These are phyloP conservation scores for Clitarchus hookeri DNA, from an alignment of 2,888 invertebrate species.

Conservation along the genomic window DNA sequence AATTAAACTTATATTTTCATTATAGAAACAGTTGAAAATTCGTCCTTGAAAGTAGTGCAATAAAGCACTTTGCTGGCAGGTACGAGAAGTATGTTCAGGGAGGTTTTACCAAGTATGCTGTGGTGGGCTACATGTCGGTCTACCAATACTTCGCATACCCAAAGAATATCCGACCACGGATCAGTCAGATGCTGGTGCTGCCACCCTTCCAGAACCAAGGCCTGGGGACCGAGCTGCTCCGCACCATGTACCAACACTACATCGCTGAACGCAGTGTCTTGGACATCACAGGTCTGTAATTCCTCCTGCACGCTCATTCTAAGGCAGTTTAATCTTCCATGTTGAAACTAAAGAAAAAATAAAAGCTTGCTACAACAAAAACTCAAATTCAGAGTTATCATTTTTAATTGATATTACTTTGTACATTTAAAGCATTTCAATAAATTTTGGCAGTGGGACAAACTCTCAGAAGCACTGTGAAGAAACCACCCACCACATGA, in stretches of 20 bases:
- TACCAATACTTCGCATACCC: slow-evolving; percentile 97
- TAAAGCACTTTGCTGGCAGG: slow-evolving; percentile 54
- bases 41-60: too few species aligned
- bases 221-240: slow-evolving; percentile 78
- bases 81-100: slow-evolving; percentile 71
- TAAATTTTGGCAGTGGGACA: too few species aligned
- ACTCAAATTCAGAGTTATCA: too few species aligned
- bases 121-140: slow-evolving; percentile 87
- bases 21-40: too few species aligned
- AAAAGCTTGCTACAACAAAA: too few species aligned
- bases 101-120: slow-evolving; percentile 67
- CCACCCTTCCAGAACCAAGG: slow-evolving; percentile 91
- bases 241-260: slow-evolving; percentile 64
- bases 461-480: too few species aligned
- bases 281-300: slow-evolving; percentile 71
- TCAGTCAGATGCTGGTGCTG: slow-evolving; percentile 89
- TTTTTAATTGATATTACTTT: too few species aligned
- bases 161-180: slow-evolving; percentile 80
- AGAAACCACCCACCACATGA: too few species aligned
- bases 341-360: too few species aligned
- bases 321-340: too few species aligned
- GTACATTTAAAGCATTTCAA: too few species aligned
- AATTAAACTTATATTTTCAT: too few species aligned
- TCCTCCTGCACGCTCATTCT: background rate
- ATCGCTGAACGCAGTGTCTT: slow-evolving; percentile 59